These are phyloP conservation scores for Ellobius talpinus DNA, from an alignment of 2,113 vertebrate species.

Conservation along the genomic window DNA sequence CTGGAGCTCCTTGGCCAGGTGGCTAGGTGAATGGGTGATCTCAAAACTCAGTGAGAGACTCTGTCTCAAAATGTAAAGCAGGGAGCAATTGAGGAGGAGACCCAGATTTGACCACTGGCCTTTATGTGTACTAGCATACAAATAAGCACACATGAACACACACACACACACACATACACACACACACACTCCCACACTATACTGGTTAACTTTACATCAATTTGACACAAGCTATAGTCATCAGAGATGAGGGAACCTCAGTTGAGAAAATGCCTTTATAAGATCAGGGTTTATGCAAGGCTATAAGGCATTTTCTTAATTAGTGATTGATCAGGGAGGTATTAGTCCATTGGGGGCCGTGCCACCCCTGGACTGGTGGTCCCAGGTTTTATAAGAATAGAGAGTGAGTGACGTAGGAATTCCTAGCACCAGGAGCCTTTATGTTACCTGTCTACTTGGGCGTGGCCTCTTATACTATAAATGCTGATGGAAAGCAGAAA, in stretches of 20 bases:
- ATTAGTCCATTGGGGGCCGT: neutral
- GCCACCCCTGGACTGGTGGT: neutral
- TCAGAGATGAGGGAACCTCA: neutral
- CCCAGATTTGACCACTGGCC: neutral
- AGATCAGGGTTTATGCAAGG: neutral
- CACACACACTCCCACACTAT: neutral
- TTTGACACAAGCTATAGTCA: neutral
- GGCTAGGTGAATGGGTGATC: neutral
- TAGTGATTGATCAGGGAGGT: neutral
- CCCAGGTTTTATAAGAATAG: neutral
- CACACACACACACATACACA: neutral
- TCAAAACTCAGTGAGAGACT: neutral
- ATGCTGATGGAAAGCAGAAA: no score
- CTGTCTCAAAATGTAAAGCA: neutral
- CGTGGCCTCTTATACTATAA: no score
- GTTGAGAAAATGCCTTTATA: neutral
- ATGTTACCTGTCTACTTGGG: no score
- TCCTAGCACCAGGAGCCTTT: no score
- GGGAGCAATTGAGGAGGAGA: no score
- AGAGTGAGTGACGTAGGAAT: neutral
- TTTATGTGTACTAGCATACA: neutral
- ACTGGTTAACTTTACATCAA: neutral
- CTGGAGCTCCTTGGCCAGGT: neutral
- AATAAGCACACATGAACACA: no score
- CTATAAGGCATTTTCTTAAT: neutral